These are phyloP conservation scores for Dasypogon diadema DNA, from an alignment of 2,888 invertebrate genomes.

Conservation along the genomic window DNA sequence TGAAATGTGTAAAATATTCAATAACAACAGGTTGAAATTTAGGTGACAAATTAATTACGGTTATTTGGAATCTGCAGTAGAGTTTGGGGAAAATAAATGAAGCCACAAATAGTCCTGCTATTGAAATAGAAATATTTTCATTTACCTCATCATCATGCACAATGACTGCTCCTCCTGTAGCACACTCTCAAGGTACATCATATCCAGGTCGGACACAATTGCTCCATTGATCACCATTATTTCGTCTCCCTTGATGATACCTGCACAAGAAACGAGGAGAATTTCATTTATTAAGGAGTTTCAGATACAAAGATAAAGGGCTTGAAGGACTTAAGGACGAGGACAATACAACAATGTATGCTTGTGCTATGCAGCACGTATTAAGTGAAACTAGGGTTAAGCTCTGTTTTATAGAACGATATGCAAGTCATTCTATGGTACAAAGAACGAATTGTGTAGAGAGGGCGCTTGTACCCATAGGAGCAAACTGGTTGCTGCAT, in stretches of 20 bases:
- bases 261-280: conserved; percentile 70
- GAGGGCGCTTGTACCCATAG: conserved; percentile 21
- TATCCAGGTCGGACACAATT: conserved; percentile 97
- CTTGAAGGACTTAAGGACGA: conserved; percentile 17
- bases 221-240: conserved; percentile 99
- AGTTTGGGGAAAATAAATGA: too few relatives aligned
- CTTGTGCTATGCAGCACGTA: conserved; percentile 3
- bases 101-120: too few relatives aligned
- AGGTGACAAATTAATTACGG: too few relatives aligned
- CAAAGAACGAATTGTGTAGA: not conserved
- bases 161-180: conserved; percentile 93
- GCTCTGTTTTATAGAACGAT: conserved; percentile 3
- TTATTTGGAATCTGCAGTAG: too few relatives aligned
- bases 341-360: conserved; percentile 6
- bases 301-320: conserved; percentile 43
- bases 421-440: conserved; percentile 19
- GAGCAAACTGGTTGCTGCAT: conserved; percentile 33
- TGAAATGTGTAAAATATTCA: too few relatives aligned
- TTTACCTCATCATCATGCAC: conserved; percentile 94
- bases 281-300: conserved; percentile 39
- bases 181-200: conserved; percentile 98
- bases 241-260: conserved; percentile 97
- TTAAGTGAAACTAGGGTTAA: conserved; percentile 30
- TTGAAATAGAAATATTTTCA: conserved; percentile 51
- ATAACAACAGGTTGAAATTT: too few relatives aligned